Conservation (phyloP, 2,113 vertebrate species). For the Aramus guarauna region DNA sequence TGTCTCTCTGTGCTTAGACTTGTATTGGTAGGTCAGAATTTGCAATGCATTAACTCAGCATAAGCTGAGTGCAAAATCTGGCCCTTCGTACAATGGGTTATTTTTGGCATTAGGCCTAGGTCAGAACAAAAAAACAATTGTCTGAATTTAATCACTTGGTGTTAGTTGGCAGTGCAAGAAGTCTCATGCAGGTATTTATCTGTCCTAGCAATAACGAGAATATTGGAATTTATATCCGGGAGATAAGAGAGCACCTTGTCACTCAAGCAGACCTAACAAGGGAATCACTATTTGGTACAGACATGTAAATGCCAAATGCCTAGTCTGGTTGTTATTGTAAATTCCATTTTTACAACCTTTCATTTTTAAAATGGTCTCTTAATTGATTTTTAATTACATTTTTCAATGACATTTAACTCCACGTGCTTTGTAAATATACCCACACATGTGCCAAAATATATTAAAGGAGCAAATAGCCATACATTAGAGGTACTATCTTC, state of each 20-base stretch:
- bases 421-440: not conserved
- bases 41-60: not conserved
- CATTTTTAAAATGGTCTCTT: slow-evolving; percentile 32
- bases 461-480: not conserved
- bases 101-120: slow-evolving; percentile 5
- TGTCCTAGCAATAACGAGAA: slow-evolving; percentile 27
- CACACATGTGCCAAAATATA: not conserved
- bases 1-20: not conserved
- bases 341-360: slow-evolving; percentile 50
- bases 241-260: slow-evolving; percentile 33
- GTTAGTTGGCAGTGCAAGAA: slow-evolving; percentile 29
- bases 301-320: slow-evolving; percentile 42
- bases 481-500: not conserved
- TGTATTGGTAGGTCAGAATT: not conserved
- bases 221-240: slow-evolving; percentile 32
- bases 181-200: slow-evolving; percentile 38
- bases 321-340: slow-evolving; percentile 35
- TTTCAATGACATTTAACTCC: slow-evolving; percentile 42
- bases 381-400: slow-evolving; percentile 60
- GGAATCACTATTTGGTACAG: slow-evolving; percentile 4
- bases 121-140: not conserved
- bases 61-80: not conserved
- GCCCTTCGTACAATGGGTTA: not conserved
- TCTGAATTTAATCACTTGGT: slow-evolving; percentile 43
- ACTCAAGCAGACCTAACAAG: slow-evolving; percentile 42